Conservation (phyloP, 2,888 invertebrate genomes). For the Hemistola chrysoprasaria region DNA sequence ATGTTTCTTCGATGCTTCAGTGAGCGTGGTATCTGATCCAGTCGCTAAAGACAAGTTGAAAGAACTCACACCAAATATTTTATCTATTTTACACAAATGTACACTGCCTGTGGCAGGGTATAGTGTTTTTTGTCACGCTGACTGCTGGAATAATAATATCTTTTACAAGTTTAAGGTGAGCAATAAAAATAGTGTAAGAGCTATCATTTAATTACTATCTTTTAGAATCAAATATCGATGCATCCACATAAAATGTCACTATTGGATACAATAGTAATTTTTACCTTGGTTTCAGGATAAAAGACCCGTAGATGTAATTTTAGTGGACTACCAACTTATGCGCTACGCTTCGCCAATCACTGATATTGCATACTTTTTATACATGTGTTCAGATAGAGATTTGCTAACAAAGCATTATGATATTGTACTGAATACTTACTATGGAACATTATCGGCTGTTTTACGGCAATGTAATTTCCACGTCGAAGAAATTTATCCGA, state of each 20-base stretch:
- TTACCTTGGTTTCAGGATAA: slow-evolving; percentile 47
- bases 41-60: slow-evolving; percentile 42
- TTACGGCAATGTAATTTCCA: slow-evolving; percentile 55
- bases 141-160: slow-evolving; percentile 65
- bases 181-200: background rate
- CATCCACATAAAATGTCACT: too few species aligned
- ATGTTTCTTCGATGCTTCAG: slow-evolving; percentile 52
- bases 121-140: slow-evolving; percentile 60
- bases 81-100: slow-evolving; percentile 49
- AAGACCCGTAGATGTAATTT: slow-evolving; percentile 54
- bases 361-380: slow-evolving; percentile 60
- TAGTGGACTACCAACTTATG: slow-evolving; percentile 56
- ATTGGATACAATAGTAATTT: too few species aligned
- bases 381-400: slow-evolving; percentile 53
- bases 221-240: too few species aligned
- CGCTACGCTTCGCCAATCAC: slow-evolving; percentile 61
- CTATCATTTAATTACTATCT: too few species aligned
- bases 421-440: slow-evolving; percentile 52
- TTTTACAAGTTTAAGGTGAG: slow-evolving; percentile 55
- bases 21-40: slow-evolving; percentile 47
- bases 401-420: slow-evolving; percentile 52
- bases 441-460: slow-evolving; percentile 56
- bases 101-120: slow-evolving; percentile 40
- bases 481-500: slow-evolving; percentile 51
- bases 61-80: slow-evolving; percentile 44